phyloP scores from a whole-genome alignment of 1,140 invertebrate genomes.

The Lerema accius region DNA sequence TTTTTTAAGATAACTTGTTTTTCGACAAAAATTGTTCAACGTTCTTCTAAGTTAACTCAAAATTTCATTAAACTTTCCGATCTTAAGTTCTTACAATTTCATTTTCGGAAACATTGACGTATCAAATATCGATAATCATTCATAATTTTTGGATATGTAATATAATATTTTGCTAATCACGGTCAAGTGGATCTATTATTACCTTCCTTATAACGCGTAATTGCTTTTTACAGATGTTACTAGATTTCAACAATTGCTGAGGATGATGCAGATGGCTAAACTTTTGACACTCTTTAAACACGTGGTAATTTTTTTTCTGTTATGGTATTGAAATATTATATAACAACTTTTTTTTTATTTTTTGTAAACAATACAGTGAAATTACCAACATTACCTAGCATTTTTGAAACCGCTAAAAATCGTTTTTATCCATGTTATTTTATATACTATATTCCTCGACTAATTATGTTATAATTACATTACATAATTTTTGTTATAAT shows the following conservation, averaged over 20 bases:
- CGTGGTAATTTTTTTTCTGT: constrained; percentile 9
- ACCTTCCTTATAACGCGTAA: constrained; percentile 59
- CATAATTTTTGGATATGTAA: constrained; percentile 57
- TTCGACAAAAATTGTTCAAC: too few species aligned
- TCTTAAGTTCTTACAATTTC: not conserved
- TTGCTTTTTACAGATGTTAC: constrained; percentile 53
- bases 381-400: too few species aligned
- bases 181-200: constrained; percentile 64
- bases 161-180: constrained; percentile 55
- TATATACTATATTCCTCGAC: too few species aligned
- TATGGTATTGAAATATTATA: too few species aligned
- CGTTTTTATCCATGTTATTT: too few species aligned
- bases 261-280: constrained; percentile 41
- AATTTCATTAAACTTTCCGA: constrained; percentile 10
- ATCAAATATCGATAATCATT: constrained; percentile 62
- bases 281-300: constrained; percentile 31
- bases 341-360: too few species aligned
- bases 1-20: too few species aligned
- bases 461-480: too few species aligned
- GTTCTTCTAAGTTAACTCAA: too few species aligned
- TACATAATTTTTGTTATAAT: too few species aligned
- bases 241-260: constrained; percentile 37
- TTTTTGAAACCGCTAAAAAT: too few species aligned
- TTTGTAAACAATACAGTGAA: too few species aligned
- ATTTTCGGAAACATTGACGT: constrained; percentile 25